Conservation (phyloP, 2,888 invertebrate genomes). For the Troilus luridus region DNA sequence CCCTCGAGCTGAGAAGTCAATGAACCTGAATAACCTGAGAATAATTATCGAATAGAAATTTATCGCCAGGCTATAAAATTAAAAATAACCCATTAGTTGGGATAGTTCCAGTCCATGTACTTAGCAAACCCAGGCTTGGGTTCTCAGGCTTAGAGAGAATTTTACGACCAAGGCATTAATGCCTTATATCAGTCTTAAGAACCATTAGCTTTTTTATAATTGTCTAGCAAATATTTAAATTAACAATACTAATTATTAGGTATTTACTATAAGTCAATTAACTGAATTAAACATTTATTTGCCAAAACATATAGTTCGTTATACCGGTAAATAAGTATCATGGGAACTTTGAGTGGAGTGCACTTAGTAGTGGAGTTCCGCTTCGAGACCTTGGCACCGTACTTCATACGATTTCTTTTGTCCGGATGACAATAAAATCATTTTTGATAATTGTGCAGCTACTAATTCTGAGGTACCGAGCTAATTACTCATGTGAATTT, state of each 20-base stretch:
- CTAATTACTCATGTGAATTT: too few relatives aligned
- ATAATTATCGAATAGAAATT: neutral
- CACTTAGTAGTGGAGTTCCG: neutral
- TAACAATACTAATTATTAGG: neutral
- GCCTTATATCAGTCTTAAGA: neutral
- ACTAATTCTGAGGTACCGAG: neutral
- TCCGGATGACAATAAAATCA: neutral
- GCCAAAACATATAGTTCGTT: too few relatives aligned
- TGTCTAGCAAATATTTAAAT: neutral
- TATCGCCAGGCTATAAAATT: neutral
- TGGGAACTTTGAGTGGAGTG: too few relatives aligned
- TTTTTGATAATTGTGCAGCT: neutral
- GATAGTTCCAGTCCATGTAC: neutral
- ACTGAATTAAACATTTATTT: too few relatives aligned
- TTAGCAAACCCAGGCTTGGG: neutral
- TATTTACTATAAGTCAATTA: too few relatives aligned
- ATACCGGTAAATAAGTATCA: too few relatives aligned
- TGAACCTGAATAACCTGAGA: neutral
- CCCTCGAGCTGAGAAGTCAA: neutral
- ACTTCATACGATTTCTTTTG: neutral
- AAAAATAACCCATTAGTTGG: neutral
- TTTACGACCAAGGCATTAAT: neutral
- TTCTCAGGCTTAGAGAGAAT: neutral
- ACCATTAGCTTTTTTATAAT: neutral
- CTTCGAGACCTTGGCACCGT: neutral